Base-by-base conservation (phyloP, 2,113 vertebrate species). In the Rhabdomys dilectus region DNA sequence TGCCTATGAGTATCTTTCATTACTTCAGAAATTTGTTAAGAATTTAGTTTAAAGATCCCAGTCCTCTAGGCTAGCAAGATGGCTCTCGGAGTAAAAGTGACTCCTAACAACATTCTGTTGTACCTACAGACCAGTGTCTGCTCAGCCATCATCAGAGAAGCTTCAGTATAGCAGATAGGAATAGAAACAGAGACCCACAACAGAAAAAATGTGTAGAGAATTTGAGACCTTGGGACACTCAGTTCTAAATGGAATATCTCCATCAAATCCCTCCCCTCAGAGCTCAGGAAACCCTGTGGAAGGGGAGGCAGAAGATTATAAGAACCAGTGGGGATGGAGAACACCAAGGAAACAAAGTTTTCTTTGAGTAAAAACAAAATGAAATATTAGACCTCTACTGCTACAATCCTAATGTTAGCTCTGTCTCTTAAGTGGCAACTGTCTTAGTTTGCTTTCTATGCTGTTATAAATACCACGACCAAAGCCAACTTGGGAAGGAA, bases 21-120 rank as follows among this genome's bases (percentile, higher is more conserved):
- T 91, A 66, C 24, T 92, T 94, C 7, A 80, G 88, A 97, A 85
- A 31, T 48, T 19, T 82, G 66, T 42, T 72, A 92, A 91, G 76
- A 80, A 22, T 56, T 73, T 70, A 87, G 29, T 64, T 13, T 53
- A 70, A 88, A 48, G 19, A 8, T 72, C 36, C 22, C 48, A 39
- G 39, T 17, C 72, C 11, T 16, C 42, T 42, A 31, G 42, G 42
- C 42, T 45, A 21, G 29, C 39, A 66, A 66, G 42, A 86, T 3
- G 62, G 62, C 26, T 48, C 42, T 7, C 3, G 34, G 60, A 66
- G 39, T 86, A 48, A 86, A 82, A 58, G 24, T 82, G 36, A 82
- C 4, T 15, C 36, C 53, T 26, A 60, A 39, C 17, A 80, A 34
- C 34, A 81, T 24, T 58, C 22, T 26, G 36, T 36, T 82, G 24